These are phyloP conservation scores for Bambusicola thoracicus DNA, from an alignment of 2,113 vertebrate species.

Conservation along the genomic window DNA sequence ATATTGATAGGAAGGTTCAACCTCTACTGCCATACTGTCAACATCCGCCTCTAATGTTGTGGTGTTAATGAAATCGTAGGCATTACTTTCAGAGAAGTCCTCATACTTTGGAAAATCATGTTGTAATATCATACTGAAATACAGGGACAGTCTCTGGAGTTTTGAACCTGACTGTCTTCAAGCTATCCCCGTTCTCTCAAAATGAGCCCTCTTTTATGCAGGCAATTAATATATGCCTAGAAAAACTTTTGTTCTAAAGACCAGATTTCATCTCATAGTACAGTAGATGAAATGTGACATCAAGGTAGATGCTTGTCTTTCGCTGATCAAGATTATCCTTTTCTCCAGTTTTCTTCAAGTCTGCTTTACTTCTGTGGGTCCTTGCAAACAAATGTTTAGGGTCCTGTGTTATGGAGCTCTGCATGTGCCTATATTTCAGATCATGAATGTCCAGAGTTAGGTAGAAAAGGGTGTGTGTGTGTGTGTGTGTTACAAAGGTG, in stretches of 20 bases:
- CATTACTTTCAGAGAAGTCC: too few relatives aligned
- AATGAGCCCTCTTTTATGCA: background rate
- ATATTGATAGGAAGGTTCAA: too few relatives aligned
- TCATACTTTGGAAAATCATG: background rate
- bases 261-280: background rate
- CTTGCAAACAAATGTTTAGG: background rate
- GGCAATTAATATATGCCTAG: background rate
- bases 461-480: background rate
- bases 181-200: background rate
- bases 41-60: too few relatives aligned
- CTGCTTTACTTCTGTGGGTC: background rate
- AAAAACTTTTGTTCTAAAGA: background rate
- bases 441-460: background rate
- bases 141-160: background rate
- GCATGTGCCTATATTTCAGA: rapidly evolving
- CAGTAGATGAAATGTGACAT: background rate
- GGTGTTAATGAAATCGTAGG: too few relatives aligned
- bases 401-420: background rate
- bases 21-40: too few relatives aligned
- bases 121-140: background rate
- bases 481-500: background rate
- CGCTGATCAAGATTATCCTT: background rate
- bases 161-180: background rate
- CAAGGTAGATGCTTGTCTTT: background rate
- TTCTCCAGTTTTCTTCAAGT: background rate